Evolutionary conservation across 2,113 vertebrate genomes (phyloP).

Genomic region (Psittacula cyanocephala): DNA sequence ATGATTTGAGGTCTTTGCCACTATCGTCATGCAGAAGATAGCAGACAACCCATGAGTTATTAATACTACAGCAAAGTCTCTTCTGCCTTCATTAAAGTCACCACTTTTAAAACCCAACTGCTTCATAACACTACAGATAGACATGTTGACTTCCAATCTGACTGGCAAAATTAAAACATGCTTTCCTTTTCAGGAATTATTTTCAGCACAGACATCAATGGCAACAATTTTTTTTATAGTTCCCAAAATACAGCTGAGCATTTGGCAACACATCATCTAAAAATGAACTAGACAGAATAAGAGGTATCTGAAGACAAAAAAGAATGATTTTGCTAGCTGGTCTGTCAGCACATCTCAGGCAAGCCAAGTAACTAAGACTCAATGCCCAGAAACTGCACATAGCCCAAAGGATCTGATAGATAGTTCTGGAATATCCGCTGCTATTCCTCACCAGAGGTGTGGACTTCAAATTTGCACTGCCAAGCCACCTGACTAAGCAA

Average conservation of each 20-base stretch:
- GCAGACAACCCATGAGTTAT: neutral
- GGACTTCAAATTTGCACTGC: neutral
- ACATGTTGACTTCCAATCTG: neutral
- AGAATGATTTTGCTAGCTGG: neutral
- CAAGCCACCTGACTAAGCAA: neutral
- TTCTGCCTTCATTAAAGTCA: neutral
- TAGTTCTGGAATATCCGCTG: neutral
- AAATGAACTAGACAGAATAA: neutral
- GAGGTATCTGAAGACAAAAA: neutral
- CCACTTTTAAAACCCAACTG: neutral
- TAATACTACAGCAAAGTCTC: neutral
- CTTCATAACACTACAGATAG: neutral
- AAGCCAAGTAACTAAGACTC: neutral
- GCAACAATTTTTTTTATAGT: neutral
- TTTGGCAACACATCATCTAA: neutral
- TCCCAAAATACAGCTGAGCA: neutral
- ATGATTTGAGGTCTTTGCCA: neutral
- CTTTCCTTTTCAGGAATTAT: neutral
- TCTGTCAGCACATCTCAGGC: neutral
- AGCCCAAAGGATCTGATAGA: neutral
- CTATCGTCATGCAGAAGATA: neutral
- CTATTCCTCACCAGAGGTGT: neutral
- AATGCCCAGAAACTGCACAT: neutral
- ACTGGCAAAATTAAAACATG: neutral
- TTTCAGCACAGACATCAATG: neutral